These are phyloP conservation scores for Phaedon cochleariae DNA, from an alignment of 2,888 invertebrate genomes.

Conservation along the genomic window DNA sequence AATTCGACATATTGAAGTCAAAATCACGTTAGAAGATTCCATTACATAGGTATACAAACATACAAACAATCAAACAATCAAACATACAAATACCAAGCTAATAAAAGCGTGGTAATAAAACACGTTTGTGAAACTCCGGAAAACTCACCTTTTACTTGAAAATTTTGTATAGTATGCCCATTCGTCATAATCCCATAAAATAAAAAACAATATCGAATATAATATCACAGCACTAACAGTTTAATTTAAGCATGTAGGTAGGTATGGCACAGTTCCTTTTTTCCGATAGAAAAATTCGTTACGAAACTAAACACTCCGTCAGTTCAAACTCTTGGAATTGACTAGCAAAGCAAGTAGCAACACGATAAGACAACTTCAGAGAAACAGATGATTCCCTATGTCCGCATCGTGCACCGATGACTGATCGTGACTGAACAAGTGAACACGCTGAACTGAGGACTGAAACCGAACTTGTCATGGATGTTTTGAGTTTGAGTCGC, in stretches of 20 bases:
- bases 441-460: slow-evolving; percentile 11
- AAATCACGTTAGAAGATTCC: no score
- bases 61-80: no score
- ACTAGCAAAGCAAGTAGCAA: no score
- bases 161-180: slow-evolving; percentile 30
- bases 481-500: slow-evolving; percentile 49
- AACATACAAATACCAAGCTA: no score
- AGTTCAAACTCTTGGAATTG: not conserved
- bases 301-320: not conserved
- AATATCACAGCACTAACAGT: slow-evolving; percentile 23
- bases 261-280: slow-evolving; percentile 26
- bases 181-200: slow-evolving; percentile 42
- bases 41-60: no score
- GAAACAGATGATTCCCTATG: no score
- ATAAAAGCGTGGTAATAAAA: no score
- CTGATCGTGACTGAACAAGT: not conserved
- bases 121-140: not conserved
- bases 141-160: slow-evolving; percentile 33
- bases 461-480: slow-evolving; percentile 49
- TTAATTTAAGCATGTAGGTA: slow-evolving; percentile 13
- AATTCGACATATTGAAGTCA: no score
- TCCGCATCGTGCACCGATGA: no score
- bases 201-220: slow-evolving; percentile 14
- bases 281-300: slow-evolving; percentile 3
- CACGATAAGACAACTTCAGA: no score